Evolutionary conservation across 2,888 invertebrate species (phyloP).

Genomic region (Aelia acuminata): DNA sequence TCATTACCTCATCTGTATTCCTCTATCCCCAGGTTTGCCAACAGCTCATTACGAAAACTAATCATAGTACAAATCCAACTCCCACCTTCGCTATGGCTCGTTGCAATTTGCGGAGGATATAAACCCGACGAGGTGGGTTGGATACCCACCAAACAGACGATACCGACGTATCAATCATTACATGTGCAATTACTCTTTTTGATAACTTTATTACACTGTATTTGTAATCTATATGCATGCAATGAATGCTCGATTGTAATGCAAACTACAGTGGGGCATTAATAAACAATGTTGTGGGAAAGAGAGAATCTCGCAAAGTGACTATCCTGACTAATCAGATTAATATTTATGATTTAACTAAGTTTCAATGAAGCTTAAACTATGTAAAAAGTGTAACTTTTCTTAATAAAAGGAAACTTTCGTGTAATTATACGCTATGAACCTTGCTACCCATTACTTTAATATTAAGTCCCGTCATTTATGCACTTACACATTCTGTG

Average conservation of each 20-base stretch:
- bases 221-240: neutral
- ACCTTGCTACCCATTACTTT: too few species aligned
- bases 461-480: too few species aligned
- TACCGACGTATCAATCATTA: neutral
- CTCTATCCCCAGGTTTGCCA: conserved; percentile 20
- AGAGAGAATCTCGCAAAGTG: neutral
- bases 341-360: neutral
- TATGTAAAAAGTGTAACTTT: too few species aligned
- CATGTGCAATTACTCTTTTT: neutral
- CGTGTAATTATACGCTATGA: too few species aligned
- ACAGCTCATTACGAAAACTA: neutral
- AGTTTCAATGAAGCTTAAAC: too few species aligned
- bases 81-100: neutral
- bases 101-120: neutral
- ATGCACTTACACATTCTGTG: too few species aligned
- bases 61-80: conserved; percentile 21
- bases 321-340: neutral
- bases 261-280: neutral
- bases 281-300: too few species aligned
- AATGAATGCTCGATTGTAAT: neutral
- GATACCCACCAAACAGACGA: neutral
- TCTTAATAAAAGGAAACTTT: too few species aligned
- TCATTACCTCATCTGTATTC: conserved; percentile 57
- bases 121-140: neutral
- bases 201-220: neutral